These are phyloP conservation scores for Zaprionus ghesquierei DNA, from an alignment of 1,140 invertebrate species.

Conservation along the genomic window DNA sequence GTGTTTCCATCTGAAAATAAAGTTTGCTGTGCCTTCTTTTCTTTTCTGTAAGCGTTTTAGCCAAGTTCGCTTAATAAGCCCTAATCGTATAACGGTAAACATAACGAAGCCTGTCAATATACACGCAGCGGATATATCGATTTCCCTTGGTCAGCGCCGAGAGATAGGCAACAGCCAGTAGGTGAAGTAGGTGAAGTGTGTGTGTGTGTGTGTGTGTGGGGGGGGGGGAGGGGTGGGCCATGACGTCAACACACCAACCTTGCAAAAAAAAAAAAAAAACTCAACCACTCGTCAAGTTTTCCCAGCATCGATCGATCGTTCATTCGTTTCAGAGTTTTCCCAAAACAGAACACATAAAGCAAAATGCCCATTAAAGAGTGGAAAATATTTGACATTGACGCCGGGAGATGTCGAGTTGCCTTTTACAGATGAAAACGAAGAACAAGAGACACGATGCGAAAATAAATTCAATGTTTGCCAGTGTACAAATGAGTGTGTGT, in stretches of 20 bases:
- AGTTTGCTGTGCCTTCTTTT: slow-evolving; percentile 19
- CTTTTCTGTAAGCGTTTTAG: slow-evolving; percentile 26
- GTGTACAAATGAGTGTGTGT: no score
- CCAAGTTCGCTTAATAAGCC: slow-evolving; percentile 23
- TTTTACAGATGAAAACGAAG: slow-evolving; percentile 21
- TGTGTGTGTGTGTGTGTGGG: no score
- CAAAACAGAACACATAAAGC: slow-evolving; percentile 31
- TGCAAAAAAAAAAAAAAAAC: slow-evolving; percentile 34
- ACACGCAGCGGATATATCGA: slow-evolving; percentile 22
- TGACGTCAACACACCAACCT: slow-evolving; percentile 25
- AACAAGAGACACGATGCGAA: slow-evolving; percentile 48
- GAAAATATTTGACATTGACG: slow-evolving; percentile 69
- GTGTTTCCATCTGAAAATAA: slow-evolving; percentile 61
- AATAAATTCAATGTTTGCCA: slow-evolving; percentile 53
- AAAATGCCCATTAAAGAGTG: slow-evolving; percentile 63
- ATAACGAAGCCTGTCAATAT: slow-evolving; percentile 46
- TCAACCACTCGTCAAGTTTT: slow-evolving; percentile 12
- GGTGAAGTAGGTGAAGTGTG: no score
- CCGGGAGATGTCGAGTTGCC: slow-evolving; percentile 27
- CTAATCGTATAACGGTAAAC: slow-evolving; percentile 30
- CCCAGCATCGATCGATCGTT: slow-evolving; percentile 3
- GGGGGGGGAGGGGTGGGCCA: neutral
- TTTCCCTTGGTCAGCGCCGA: slow-evolving; percentile 24
- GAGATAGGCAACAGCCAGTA: slow-evolving; percentile 34
- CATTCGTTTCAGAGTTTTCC: slow-evolving; percentile 32